These are phyloP conservation scores for Eustalomyia histrio DNA, from an alignment of 2,888 invertebrate species.

Conservation along the genomic window DNA sequence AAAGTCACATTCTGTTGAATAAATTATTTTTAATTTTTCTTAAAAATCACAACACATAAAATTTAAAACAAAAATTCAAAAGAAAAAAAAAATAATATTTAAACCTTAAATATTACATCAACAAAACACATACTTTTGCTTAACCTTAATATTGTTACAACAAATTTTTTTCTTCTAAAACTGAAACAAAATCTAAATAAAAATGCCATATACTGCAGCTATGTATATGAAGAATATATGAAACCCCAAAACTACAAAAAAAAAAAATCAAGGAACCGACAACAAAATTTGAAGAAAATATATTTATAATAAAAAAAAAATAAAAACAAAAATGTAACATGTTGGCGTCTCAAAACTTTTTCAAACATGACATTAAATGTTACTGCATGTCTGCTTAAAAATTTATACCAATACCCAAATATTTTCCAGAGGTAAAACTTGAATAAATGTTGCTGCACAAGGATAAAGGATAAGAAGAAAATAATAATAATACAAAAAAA, in stretches of 20 bases:
- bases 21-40: too few relatives aligned
- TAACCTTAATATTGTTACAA: constrained; percentile 47
- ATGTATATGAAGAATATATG: constrained; percentile 1
- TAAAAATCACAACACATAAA: too few relatives aligned
- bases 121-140: constrained; percentile 6
- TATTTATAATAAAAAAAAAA: constrained; percentile 1
- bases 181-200: constrained; percentile 48
- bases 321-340: constrained; percentile 51
- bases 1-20: too few relatives aligned
- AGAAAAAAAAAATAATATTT: too few relatives aligned
- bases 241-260: constrained; percentile 45
- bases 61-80: too few relatives aligned
- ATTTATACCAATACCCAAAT: constrained; percentile 61
- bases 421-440: constrained; percentile 54
- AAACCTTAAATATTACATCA: too few relatives aligned
- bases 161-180: constrained; percentile 18
- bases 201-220: constrained; percentile 51
- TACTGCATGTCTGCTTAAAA: constrained; percentile 66
- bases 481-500: constrained; percentile 8
- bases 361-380: constrained; percentile 65
- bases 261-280: constrained; percentile 12
- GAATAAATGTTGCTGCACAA: constrained; percentile 40
- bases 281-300: constrained; percentile 30
- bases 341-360: constrained; percentile 66
- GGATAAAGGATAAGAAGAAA: constrained; percentile 25